Conservation (phyloP, 2,797 vertebrate genomes). For the Tamandua tetradactyla region DNA sequence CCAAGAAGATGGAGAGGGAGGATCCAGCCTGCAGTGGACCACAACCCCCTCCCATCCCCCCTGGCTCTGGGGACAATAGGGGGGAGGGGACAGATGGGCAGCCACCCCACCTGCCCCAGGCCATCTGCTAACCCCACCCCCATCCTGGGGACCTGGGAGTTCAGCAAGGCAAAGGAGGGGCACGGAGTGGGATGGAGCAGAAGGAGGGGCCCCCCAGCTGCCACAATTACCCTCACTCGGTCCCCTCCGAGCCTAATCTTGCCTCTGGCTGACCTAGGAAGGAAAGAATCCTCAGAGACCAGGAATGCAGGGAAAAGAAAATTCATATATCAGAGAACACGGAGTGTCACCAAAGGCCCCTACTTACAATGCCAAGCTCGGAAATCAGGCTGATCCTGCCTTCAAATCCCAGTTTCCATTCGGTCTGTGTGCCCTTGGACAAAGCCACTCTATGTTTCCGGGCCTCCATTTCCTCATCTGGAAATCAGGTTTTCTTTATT, state of each 20-base stretch:
- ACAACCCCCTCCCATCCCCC: slow-evolving; percentile 61
- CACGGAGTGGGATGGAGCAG: background rate
- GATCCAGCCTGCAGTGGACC: slow-evolving; percentile 75
- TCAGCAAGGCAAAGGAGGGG: background rate
- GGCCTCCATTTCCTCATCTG: background rate
- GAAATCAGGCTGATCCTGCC: background rate
- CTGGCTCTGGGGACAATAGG: slow-evolving; percentile 71
- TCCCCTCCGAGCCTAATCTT: slow-evolving; percentile 30
- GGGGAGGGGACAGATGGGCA: slow-evolving; percentile 79
- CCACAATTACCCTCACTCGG: background rate
- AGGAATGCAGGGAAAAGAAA: slow-evolving; percentile 23
- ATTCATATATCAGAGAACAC: background rate
- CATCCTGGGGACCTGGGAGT: slow-evolving; percentile 52
- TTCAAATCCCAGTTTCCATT: slow-evolving; percentile 18
- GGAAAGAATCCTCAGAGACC: slow-evolving; percentile 39
- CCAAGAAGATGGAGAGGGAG: slow-evolving; percentile 75
- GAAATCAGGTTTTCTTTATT: slow-evolving; percentile 26
- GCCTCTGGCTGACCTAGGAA: slow-evolving; percentile 21
- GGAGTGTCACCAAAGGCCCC: background rate
- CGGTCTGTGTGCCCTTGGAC: background rate
- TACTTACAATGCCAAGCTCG: background rate
- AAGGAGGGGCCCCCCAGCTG: background rate
- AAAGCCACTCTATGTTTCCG: background rate
- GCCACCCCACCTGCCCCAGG: slow-evolving; percentile 73
- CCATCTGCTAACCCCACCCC: slow-evolving; percentile 74